A percentile compares a stretch with the other conserved stretches of the same genome.
Conservation (phyloP, 1,140 invertebrate species). For the Drosophila pseudoananassae region DNA sequence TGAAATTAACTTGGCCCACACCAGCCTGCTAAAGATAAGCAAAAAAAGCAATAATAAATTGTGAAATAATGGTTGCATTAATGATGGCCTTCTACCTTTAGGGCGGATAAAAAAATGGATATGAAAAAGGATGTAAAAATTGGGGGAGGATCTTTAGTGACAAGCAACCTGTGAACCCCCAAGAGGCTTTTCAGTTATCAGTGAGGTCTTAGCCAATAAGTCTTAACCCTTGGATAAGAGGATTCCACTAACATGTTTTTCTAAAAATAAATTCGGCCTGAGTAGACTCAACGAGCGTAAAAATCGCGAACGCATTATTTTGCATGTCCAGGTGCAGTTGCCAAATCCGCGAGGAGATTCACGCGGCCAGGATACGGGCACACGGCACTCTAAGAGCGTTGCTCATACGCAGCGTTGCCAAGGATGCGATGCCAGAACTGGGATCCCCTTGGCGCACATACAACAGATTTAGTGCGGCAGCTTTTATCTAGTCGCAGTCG, state of each 20-base stretch:
- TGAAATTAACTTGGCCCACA: slow-evolving; percentile 66
- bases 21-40: slow-evolving; percentile 45
- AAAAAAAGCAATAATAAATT: slow-evolving; percentile 41
- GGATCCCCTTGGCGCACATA: slow-evolving; percentile 66
- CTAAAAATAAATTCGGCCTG: slow-evolving; percentile 47
- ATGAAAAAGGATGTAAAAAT: background rate
- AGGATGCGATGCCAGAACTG: slow-evolving; percentile 9
- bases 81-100: slow-evolving; percentile 27
- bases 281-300: slow-evolving; percentile 68
- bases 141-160: slow-evolving; percentile 6
- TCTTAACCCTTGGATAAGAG: background rate
- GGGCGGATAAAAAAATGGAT: slow-evolving; percentile 17
- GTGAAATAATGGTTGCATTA: slow-evolving; percentile 52
- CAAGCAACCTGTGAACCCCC: slow-evolving; percentile 22
- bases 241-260: slow-evolving; percentile 39
- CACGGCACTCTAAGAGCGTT: slow-evolving; percentile 21
- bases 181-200: no score
- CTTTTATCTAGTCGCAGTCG: slow-evolving; percentile 74
- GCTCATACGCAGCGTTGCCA: slow-evolving; percentile 70
- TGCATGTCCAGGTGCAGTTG: slow-evolving; percentile 53
- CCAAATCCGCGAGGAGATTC: slow-evolving; percentile 31
- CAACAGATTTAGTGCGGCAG: slow-evolving; percentile 71
- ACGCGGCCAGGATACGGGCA: slow-evolving; percentile 1
- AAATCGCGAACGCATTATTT: slow-evolving; percentile 66
- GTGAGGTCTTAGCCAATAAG: background rate